phyloP scores from a whole-genome alignment of 2,888 invertebrate genomes.

The Pegoplata infirma region DNA sequence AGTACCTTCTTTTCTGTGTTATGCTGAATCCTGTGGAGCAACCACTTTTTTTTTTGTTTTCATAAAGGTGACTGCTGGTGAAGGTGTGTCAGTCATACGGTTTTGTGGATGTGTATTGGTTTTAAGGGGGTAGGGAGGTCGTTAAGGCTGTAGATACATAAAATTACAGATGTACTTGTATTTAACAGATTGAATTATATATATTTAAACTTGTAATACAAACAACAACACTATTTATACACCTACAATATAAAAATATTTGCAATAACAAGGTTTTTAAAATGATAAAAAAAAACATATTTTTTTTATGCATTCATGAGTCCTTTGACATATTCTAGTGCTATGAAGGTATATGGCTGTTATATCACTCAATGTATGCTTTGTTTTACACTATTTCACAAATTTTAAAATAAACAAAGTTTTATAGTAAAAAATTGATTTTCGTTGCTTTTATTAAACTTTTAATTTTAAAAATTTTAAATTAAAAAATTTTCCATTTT shows the following conservation, averaged over 20 bases:
- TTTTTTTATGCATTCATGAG: conserved; percentile 10
- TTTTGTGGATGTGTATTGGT: neutral
- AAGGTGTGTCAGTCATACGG: neutral
- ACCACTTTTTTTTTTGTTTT: neutral
- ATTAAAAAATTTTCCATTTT: no score
- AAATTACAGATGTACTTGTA: neutral
- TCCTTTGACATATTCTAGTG: conserved; percentile 16
- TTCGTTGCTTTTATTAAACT: no score
- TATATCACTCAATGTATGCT: neutral
- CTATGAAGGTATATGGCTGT: no score
- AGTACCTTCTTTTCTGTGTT: no score
- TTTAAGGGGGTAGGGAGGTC: no score
- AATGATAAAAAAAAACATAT: neutral
- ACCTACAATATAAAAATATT: conserved; percentile 1
- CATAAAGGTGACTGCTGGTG: neutral
- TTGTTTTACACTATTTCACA: neutral
- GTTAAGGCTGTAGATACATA: no score
- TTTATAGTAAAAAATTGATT: no score
- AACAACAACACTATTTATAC: neutral
- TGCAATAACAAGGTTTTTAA: neutral
- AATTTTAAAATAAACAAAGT: no score
- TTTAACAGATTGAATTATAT: neutral
- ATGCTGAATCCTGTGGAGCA: neutral
- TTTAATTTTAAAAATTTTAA: no score
- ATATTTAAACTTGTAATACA: neutral